Conservation (phyloP, 1,140 invertebrate genomes). For the Babylonia areolata region DNA sequence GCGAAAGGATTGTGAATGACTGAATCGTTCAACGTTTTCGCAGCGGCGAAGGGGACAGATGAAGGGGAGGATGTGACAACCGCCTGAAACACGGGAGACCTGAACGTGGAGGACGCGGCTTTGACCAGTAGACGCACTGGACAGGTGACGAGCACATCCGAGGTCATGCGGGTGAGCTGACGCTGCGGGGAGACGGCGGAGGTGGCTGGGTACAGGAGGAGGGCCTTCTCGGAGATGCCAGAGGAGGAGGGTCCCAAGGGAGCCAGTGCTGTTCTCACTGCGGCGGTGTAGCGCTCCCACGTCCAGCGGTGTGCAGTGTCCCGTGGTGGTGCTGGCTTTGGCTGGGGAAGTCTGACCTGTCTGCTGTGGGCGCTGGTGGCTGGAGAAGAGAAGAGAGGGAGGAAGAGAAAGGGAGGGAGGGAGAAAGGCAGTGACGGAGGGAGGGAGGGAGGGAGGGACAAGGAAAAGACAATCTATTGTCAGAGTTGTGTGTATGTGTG, state of each 20-base stretch:
- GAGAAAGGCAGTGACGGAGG: not conserved
- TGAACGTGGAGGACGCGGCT: slow-evolving; percentile 39
- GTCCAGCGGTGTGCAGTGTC: slow-evolving; percentile 43
- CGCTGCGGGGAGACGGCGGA: slow-evolving; percentile 40
- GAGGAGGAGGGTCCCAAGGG: slow-evolving; percentile 49
- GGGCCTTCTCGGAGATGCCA: slow-evolving; percentile 37
- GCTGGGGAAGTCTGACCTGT: not conserved
- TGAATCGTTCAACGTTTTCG: slow-evolving; percentile 36
- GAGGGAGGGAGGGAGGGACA: not conserved
- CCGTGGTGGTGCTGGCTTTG: no score
- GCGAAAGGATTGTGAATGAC: slow-evolving; percentile 36
- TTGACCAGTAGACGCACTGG: slow-evolving; percentile 52
- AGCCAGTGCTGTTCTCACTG: slow-evolving; percentile 46
- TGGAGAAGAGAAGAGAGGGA: not conserved
- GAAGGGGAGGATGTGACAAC: slow-evolving; percentile 55
- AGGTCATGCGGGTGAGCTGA: slow-evolving; percentile 53
- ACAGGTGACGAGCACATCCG: slow-evolving; percentile 54
- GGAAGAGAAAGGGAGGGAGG: slow-evolving; percentile 3
- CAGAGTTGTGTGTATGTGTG: not conserved
- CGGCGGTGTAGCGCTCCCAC: slow-evolving; percentile 52
- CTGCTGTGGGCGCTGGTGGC: not conserved
- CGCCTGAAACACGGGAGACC: slow-evolving; percentile 54
- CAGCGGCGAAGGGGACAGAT: slow-evolving; percentile 46
- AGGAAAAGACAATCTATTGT: not conserved
- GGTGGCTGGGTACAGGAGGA: slow-evolving; percentile 51